These are phyloP conservation scores for Myotis pilosus DNA, from an alignment of 2,797 vertebrate species.

Conservation along the genomic window DNA sequence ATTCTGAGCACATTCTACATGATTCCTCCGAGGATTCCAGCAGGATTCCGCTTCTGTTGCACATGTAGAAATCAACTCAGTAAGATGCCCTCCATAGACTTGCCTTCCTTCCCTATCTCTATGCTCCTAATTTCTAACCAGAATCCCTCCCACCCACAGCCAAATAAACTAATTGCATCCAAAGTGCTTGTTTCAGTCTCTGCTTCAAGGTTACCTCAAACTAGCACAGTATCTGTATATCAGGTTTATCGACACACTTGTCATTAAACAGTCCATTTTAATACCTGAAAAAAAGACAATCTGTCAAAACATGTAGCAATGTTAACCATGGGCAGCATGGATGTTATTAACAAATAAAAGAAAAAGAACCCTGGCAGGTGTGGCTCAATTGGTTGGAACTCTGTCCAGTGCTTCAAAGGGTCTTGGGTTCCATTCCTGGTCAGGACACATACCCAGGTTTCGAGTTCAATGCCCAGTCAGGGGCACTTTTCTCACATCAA, in stretches of 20 bases:
- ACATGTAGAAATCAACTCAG: not conserved
- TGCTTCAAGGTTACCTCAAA: not conserved
- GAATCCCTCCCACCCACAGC: not conserved
- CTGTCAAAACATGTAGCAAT: not conserved
- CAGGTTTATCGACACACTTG: not conserved
- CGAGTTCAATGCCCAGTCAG: too few species aligned
- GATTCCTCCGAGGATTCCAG: not conserved
- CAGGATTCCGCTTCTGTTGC: not conserved
- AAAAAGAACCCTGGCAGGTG: not conserved
- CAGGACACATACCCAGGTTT: too few species aligned
- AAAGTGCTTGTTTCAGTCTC: not conserved
- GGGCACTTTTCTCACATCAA: too few species aligned
- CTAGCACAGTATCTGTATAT: not conserved
- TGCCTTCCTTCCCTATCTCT: not conserved
- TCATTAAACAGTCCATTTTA: not conserved
- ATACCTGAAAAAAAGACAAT: not conserved
- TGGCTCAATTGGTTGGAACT: too few species aligned
- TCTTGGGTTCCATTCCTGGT: too few species aligned
- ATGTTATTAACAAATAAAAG: not conserved
- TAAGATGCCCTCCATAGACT: not conserved
- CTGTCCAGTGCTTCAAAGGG: too few species aligned
- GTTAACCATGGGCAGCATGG: not conserved
- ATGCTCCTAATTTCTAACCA: not conserved
- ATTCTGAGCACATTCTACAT: not conserved
- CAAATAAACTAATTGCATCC: not conserved